Evolutionary conservation across 2,888 invertebrate genomes (phyloP).

Genomic region (Quadroppia sp.): DNA sequence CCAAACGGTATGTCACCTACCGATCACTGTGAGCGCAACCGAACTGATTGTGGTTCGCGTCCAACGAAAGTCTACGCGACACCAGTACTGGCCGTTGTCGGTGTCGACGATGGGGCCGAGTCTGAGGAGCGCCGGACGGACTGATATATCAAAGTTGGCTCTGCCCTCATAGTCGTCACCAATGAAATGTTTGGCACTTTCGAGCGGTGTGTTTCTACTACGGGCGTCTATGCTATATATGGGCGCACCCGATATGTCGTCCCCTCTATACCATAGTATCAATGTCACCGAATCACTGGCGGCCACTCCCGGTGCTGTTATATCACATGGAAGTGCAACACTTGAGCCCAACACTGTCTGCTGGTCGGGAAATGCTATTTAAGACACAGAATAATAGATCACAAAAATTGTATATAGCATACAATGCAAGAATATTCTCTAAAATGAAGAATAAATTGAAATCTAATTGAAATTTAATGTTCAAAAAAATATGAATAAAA

Average conservation of each 20-base stretch:
- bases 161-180: slow-evolving; percentile 19
- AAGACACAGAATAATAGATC: background rate
- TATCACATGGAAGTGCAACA: slow-evolving; percentile 13
- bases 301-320: background rate
- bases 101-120: slow-evolving; percentile 4
- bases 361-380: slow-evolving; percentile 25
- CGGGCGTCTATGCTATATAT: slow-evolving; percentile 42
- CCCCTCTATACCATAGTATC: slow-evolving; percentile 43
- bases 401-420: no score
- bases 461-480: no score
- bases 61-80: slow-evolving; percentile 42
- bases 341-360: slow-evolving; percentile 8
- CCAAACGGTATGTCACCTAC: slow-evolving; percentile 19
- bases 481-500: no score
- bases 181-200: slow-evolving; percentile 40
- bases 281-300: slow-evolving; percentile 40
- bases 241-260: slow-evolving; percentile 43
- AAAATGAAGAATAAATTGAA: no score
- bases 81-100: slow-evolving; percentile 39
- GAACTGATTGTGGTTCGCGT: slow-evolving; percentile 41
- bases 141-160: slow-evolving; percentile 30
- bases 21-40: slow-evolving; percentile 41
- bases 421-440: no score
- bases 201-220: slow-evolving; percentile 26
- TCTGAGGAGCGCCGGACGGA: slow-evolving; percentile 27